phyloP scores from a whole-genome alignment of 2,113 vertebrate species.

The Strigops habroptila region DNA sequence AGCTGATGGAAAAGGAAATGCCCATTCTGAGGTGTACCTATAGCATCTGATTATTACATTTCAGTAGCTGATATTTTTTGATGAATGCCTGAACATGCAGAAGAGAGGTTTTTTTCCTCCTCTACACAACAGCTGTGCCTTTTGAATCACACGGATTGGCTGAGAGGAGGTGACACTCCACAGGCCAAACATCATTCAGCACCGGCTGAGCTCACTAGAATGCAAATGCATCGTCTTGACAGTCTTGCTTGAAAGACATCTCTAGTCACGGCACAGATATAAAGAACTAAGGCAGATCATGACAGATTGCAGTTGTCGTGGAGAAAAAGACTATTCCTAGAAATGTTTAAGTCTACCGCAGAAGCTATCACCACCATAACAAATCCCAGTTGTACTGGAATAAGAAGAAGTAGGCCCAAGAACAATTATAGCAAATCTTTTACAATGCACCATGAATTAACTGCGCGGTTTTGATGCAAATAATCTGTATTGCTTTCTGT shows the following conservation, averaged over 20 bases:
- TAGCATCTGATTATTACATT: conserved; percentile 31
- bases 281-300: conserved; percentile 6
- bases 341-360: conserved; percentile 6
- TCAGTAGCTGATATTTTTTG: conserved; percentile 31
- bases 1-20: conserved; percentile 27
- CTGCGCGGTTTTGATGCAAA: background rate
- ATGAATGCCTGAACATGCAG: conserved; percentile 17
- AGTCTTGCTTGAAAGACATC: conserved; percentile 35
- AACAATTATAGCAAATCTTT: conserved; percentile 8
- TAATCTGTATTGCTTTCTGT: background rate
- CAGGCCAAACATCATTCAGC: conserved; percentile 35
- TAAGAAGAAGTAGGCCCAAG: background rate
- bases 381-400: background rate
- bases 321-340: background rate
- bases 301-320: conserved; percentile 10
- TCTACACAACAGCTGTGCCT: background rate
- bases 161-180: conserved; percentile 3
- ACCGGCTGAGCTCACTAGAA: background rate
- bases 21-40: background rate
- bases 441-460: background rate
- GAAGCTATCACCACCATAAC: background rate
- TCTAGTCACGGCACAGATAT: conserved; percentile 10
- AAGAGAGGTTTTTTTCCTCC: background rate
- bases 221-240: conserved; percentile 15
- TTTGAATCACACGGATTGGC: conserved; percentile 43